These are phyloP conservation scores for Ptiloglossa arizonensis DNA, from an alignment of 1,140 invertebrate species.

Conservation along the genomic window DNA sequence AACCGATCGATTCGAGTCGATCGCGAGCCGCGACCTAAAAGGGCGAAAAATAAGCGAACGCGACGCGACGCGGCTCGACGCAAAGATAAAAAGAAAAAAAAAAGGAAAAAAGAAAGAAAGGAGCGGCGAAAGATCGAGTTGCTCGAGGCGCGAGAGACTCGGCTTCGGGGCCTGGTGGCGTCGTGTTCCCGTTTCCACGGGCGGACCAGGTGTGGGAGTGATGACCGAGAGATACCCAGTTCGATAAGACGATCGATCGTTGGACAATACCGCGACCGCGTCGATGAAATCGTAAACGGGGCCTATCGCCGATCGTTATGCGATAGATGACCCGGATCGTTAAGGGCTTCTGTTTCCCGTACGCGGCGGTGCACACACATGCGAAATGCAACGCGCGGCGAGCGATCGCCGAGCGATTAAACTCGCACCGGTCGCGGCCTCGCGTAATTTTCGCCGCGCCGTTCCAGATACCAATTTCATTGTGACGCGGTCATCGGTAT, in stretches of 20 bases:
- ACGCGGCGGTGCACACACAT: slow-evolving; percentile 45
- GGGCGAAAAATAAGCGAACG: too few species aligned
- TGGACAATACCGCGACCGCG: slow-evolving; percentile 67
- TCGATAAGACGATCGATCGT: slow-evolving; percentile 64
- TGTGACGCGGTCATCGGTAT: slow-evolving; percentile 6
- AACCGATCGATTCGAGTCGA: not conserved
- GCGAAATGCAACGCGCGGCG: slow-evolving; percentile 56
- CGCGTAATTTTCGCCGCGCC: slow-evolving; percentile 42
- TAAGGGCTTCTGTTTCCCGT: slow-evolving; percentile 71
- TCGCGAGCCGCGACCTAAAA: not conserved
- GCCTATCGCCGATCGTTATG: slow-evolving; percentile 66
- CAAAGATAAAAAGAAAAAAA: too few species aligned
- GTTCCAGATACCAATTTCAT: slow-evolving; percentile 11
- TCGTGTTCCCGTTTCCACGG: slow-evolving; percentile 36
- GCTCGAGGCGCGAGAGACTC: not conserved
- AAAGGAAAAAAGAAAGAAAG: not conserved
- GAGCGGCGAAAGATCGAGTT: slow-evolving; percentile 1
- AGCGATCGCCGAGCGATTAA: slow-evolving; percentile 46
- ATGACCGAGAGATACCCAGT: slow-evolving; percentile 69
- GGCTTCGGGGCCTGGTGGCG: slow-evolving; percentile 9
- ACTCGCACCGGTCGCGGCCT: slow-evolving; percentile 2
- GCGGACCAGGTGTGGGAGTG: slow-evolving; percentile 74
- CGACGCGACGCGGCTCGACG: too few species aligned
- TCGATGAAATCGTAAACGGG: slow-evolving; percentile 67
- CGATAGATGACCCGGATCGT: slow-evolving; percentile 73